Conservation (phyloP, 2,113 vertebrate genomes). For the Corvus cornix region DNA sequence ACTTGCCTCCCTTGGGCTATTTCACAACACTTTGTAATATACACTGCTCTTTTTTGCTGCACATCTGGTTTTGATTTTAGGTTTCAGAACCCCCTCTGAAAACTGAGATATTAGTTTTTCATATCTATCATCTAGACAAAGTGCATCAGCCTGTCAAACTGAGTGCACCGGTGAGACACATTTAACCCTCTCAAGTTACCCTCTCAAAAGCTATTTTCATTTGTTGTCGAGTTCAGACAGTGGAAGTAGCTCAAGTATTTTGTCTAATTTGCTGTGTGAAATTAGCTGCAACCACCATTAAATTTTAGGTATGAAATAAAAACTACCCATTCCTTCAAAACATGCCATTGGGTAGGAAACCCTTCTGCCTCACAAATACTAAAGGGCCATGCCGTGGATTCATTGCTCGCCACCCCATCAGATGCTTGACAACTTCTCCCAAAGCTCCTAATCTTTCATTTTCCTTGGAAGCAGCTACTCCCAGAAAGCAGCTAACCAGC, state of each 20-base stretch:
- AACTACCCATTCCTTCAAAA: neutral
- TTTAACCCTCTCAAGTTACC: conserved; percentile 54
- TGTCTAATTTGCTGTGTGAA: conserved; percentile 39
- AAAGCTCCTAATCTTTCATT: conserved; percentile 22
- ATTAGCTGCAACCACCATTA: conserved; percentile 44
- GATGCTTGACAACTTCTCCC: neutral
- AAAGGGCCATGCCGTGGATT: neutral
- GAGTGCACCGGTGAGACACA: conserved; percentile 36
- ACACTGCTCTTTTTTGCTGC: conserved; percentile 68
- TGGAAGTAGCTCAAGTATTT: conserved; percentile 5
- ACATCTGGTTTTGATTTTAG: conserved; percentile 83
- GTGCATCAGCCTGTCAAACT: conserved; percentile 40
- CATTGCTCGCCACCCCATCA: neutral
- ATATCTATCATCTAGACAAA: conserved; percentile 67
- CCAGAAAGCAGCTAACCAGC: neutral
- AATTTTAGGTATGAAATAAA: conserved; percentile 35
- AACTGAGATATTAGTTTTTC: conserved; percentile 70
- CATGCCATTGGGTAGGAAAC: neutral
- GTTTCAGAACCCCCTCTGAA: conserved; percentile 71
- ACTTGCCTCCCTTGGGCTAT: conserved; percentile 81
- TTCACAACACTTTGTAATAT: conserved; percentile 82
- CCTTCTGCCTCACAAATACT: neutral
- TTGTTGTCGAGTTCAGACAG: neutral
- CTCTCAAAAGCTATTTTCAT: conserved; percentile 9
- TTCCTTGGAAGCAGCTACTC: neutral